phyloP scores from a whole-genome alignment of 2,888 invertebrate species.

The Trypoxylon attenuatum region DNA sequence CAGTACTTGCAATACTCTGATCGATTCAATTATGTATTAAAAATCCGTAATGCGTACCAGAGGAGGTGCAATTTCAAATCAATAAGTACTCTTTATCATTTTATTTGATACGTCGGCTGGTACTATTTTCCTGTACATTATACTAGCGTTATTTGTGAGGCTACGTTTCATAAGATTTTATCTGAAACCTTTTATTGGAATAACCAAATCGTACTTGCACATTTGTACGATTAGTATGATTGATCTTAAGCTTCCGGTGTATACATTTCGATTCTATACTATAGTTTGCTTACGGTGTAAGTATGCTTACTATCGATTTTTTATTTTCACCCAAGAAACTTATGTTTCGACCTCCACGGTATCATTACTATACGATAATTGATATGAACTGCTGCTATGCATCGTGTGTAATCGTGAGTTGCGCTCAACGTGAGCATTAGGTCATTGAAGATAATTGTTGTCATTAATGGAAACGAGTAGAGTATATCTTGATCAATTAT shows the following conservation, averaged over 20 bases:
- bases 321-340: conserved; percentile 9
- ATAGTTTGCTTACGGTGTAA: conserved; percentile 12
- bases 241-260: conserved; percentile 22
- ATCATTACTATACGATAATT: conserved; percentile 27
- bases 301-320: conserved; percentile 12
- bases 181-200: conserved; percentile 14
- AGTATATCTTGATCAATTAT: conserved; percentile 51
- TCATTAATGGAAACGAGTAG: conserved; percentile 41
- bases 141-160: conserved; percentile 10
- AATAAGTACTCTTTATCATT: no score
- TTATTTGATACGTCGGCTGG: no score
- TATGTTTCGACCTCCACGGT: conserved; percentile 37
- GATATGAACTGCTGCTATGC: conserved; percentile 10
- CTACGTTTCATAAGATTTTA: conserved; percentile 21
- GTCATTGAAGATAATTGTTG: conserved; percentile 41
- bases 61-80: no score
- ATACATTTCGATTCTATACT: not conserved
- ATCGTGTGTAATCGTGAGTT: conserved; percentile 22
- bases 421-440: conserved; percentile 44
- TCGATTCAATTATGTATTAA: conserved; percentile 14
- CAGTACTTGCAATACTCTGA: conserved; percentile 37
- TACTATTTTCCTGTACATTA: conserved; percentile 10
- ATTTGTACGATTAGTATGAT: conserved; percentile 11
- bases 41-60: conserved; percentile 34
- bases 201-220: not conserved